phyloP scores from a whole-genome alignment of 1,140 invertebrate genomes.

The Arion vulgaris region DNA sequence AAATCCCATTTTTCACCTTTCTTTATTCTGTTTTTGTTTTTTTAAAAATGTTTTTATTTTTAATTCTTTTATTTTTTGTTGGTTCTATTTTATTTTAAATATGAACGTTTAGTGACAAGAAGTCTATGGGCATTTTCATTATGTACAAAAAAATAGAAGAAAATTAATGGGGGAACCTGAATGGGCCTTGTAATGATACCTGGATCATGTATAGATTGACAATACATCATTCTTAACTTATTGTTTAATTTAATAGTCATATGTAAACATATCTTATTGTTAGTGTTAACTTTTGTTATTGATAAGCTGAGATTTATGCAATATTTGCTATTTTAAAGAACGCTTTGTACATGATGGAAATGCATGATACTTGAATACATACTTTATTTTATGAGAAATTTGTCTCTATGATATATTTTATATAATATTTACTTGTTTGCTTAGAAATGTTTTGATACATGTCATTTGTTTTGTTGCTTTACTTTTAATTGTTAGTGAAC shows the following conservation, averaged over 20 bases:
- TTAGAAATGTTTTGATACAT: not conserved
- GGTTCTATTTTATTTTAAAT: not conserved
- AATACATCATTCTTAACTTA: not conserved
- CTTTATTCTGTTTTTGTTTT: not conserved
- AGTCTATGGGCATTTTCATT: constrained; percentile 45
- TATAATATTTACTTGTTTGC: not conserved
- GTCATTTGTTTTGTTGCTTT: not conserved
- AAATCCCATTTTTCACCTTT: not conserved
- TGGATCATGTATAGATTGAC: not conserved
- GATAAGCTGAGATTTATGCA: not conserved
- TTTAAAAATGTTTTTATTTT: not conserved
- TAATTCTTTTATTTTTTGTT: constrained; percentile 17
- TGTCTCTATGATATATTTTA: not conserved
- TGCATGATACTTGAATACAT: constrained; percentile 32
- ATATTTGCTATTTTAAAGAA: not conserved
- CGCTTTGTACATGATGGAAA: constrained; percentile 43
- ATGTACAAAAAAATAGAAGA: constrained; percentile 38
- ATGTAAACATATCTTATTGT: not conserved
- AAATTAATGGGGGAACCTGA: not conserved
- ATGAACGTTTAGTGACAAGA: not conserved
- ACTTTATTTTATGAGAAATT: not conserved
- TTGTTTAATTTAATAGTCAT: not conserved
- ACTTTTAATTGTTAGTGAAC: too few species aligned
- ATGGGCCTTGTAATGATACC: constrained; percentile 47
- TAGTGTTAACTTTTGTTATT: not conserved